Base-by-base conservation (phyloP, 30 jellyfish, hydroid and myxozoan species). In the Aurelia aurita complex sp. Pacific region DNA sequence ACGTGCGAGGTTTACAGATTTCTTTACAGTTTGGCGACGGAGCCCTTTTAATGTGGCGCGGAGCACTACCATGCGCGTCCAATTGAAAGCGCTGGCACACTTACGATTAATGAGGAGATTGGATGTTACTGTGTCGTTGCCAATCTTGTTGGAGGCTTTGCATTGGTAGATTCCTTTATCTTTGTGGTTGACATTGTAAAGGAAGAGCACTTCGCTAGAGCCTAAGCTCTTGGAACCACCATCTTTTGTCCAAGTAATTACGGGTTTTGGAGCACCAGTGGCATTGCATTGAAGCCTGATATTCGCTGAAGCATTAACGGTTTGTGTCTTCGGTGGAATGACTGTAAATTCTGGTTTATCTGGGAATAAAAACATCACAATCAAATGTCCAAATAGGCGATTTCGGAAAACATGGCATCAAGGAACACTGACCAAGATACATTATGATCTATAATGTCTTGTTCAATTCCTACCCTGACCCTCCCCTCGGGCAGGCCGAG, bases 261-360 rank as follows among this genome's bases (percentile, higher is more conserved):
- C 62, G 50, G 98, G 98, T 52, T 79, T 69, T 10, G 98, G 98
- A 6, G 76, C 92, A 38, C 97, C 98, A 59, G 79, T 77, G 46
- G 96, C 98, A 52, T 94, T 80, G 85, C 98, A 94, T 36, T 42
- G 72, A 35, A 94, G 85, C 19, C 70, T 71, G 64, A 94, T 65
- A 38, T 67, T 78, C 17, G 63, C 96, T 3, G 96, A 50, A 42
- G 64, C 77, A 52, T 88, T 74, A 61, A 89, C 95, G 1, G 82
- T 80, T 80, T 86, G 90, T 4, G 91, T 18, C 62, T 40, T 53
- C 0, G 87, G 84, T 34, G 96, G 90, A 38, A 32, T 54, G 10
- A 74, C 89, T 1, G 92, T 88, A 55, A 88, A 68, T 74, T 61
- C 85, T 2, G 98, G 97, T 52, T 33, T 66, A 64, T 94, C 98